phyloP scores from a whole-genome alignment of 2,797 vertebrate species.

The Pantherophis vulpinus region DNA sequence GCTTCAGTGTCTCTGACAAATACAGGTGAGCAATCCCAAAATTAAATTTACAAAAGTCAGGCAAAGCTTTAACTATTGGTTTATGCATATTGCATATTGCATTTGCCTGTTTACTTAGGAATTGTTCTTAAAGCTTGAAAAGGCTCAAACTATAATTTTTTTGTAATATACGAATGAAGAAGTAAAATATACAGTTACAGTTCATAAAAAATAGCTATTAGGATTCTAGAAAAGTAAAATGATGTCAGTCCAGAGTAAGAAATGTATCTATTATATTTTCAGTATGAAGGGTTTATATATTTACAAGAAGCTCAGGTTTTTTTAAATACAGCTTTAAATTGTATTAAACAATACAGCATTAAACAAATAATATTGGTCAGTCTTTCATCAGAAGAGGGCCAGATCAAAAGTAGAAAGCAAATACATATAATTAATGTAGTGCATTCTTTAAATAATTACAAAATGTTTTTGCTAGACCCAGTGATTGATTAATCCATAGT shows the following conservation, averaged over 20 bases:
- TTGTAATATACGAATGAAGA: background rate
- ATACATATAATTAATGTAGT: background rate
- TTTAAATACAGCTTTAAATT: background rate
- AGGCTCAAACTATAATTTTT: background rate
- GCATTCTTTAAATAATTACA: background rate
- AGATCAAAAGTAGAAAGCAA: background rate
- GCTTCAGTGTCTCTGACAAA: conserved; percentile 18
- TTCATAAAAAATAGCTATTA: background rate
- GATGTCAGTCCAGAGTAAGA: background rate
- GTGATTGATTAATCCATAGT: background rate
- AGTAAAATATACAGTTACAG: background rate
- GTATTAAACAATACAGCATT: background rate
- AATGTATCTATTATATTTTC: background rate
- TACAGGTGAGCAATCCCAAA: conserved; percentile 49
- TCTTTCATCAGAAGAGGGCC: background rate
- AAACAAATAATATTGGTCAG: background rate
- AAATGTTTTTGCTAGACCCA: background rate
- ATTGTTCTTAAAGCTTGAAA: background rate
- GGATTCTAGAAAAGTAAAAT: background rate
- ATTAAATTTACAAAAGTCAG: conserved; percentile 19
- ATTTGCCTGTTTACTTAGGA: background rate
- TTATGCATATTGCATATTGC: background rate
- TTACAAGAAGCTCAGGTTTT: background rate
- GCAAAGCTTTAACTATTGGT: background rate
- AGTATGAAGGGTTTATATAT: background rate